Evolutionary conservation across 2,113 vertebrate genomes (phyloP).

Genomic region (Oncorhynchus masou): DNA sequence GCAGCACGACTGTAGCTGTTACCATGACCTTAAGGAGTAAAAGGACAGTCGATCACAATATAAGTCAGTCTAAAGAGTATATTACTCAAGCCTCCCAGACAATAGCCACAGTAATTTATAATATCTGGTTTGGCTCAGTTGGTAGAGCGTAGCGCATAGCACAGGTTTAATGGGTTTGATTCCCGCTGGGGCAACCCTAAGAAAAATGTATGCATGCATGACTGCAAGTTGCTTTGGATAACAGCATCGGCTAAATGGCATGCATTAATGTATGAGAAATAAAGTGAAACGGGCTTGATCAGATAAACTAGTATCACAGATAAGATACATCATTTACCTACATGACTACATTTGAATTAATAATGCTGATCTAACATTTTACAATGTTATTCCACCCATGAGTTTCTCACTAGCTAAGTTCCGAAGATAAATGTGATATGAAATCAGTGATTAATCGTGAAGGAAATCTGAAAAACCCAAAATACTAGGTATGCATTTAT

Average conservation of each 20-base stretch:
- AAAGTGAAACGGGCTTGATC: neutral
- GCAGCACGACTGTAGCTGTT: neutral
- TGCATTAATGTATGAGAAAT: too few relatives aligned
- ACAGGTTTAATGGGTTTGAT: too few relatives aligned
- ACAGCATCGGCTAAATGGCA: too few relatives aligned
- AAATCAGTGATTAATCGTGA: neutral
- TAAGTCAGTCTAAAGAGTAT: neutral
- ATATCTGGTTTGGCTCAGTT: neutral
- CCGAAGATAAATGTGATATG: neutral
- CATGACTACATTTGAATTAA: neutral
- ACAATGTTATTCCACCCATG: neutral
- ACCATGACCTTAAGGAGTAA: slow-evolving; percentile 33
- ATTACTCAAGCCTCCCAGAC: neutral
- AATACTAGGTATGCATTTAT: neutral
- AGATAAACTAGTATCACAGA: neutral
- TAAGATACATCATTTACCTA: neutral
- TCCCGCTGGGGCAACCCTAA: neutral
- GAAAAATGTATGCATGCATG: neutral
- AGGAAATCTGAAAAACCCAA: neutral
- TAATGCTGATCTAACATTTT: neutral
- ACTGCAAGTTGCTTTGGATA: neutral
- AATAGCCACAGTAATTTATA: neutral
- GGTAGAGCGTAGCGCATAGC: too few relatives aligned
- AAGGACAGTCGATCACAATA: neutral
- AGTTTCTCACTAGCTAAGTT: neutral